Base-by-base conservation (phyloP, 2,888 invertebrate genomes). In the Rhagonycha lutea region DNA sequence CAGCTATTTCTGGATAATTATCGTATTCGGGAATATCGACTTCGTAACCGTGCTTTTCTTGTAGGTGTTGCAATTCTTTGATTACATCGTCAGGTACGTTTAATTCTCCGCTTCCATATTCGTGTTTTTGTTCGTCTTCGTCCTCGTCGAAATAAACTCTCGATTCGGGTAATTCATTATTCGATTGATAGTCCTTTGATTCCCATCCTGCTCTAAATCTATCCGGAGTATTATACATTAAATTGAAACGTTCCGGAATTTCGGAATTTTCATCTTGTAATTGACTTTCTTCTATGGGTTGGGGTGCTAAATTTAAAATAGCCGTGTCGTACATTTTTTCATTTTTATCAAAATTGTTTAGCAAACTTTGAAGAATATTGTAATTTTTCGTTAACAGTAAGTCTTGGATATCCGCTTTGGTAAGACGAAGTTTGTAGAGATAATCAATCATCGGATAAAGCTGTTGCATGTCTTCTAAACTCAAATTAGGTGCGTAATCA, bases 141-240 rank as follows among this genome's bases (percentile, higher is more conserved):
- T 88, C 85, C 83, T 91, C 91, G 75, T 90, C 91, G 69, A 88
- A 88, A 81, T 92, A 91, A 80, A 91, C 90, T 72, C 91, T 88
- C 14, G 89, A 89, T 84, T 92, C 91, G 8, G 90, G 89, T 62
- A 85, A 73, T 23, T 80, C 80, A 0, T 81, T 78, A 47, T 86
- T 85, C 14, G 84, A 81, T 47, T 83, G 75, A 8, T 76, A 73
- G 78, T 88, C 88, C 47, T 84, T 84, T 0, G 86, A 84, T 79
- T 89, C 89, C 84, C 87, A 86, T 11, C 88, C 89, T 7, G 85
- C 83, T 61, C 89, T 83, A 80, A 89, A 89, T 14, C 85, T 82
- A 72, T 89, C 88, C 0, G 89, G 89, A 5, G 89, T 89, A 81
- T 89, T 89, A 83, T 89, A 89, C 67, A 79, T 85, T 82, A 85